These are phyloP conservation scores for Ectemnius cavifrons DNA, from an alignment of 2,888 invertebrate species.

Conservation along the genomic window DNA sequence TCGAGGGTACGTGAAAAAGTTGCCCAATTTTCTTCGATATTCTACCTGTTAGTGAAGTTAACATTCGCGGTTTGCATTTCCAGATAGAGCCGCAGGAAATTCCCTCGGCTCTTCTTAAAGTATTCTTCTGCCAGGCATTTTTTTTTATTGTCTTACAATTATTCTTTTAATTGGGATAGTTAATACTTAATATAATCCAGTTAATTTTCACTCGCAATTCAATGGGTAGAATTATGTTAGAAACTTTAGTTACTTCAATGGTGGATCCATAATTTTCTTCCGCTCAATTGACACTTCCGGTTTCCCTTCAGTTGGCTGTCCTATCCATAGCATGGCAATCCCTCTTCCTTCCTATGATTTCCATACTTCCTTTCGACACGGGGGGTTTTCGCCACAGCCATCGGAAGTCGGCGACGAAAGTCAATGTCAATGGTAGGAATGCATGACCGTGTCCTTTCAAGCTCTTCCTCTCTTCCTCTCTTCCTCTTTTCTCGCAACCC, in stretches of 20 bases:
- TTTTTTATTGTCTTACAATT: too few relatives aligned
- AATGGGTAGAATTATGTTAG: constrained; percentile 19
- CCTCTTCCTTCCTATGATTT: constrained; percentile 1
- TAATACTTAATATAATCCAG: too few relatives aligned
- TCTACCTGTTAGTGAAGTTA: too few relatives aligned
- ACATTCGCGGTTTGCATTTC: too few relatives aligned
- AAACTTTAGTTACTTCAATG: too few relatives aligned
- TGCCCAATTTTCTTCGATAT: too few relatives aligned
- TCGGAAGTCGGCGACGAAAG: constrained; percentile 30
- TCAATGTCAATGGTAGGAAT: constrained; percentile 54
- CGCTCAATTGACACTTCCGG: constrained; percentile 38
- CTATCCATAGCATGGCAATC: constrained; percentile 19
- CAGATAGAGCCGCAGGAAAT: too few relatives aligned
- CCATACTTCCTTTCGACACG: neutral
- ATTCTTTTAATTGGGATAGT: too few relatives aligned
- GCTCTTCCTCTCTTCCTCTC: too few relatives aligned
- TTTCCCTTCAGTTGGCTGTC: constrained; percentile 12
- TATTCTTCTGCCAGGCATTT: too few relatives aligned
- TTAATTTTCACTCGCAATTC: neutral
- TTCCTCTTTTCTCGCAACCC: neutral
- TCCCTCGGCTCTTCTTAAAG: too few relatives aligned
- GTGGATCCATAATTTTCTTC: constrained; percentile 27
- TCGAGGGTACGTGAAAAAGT: too few relatives aligned
- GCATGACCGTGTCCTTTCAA: neutral
- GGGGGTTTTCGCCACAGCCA: neutral